These are phyloP conservation scores for Conus canariensis DNA, from an alignment of 2,888 invertebrate genomes.

Conservation along the genomic window DNA sequence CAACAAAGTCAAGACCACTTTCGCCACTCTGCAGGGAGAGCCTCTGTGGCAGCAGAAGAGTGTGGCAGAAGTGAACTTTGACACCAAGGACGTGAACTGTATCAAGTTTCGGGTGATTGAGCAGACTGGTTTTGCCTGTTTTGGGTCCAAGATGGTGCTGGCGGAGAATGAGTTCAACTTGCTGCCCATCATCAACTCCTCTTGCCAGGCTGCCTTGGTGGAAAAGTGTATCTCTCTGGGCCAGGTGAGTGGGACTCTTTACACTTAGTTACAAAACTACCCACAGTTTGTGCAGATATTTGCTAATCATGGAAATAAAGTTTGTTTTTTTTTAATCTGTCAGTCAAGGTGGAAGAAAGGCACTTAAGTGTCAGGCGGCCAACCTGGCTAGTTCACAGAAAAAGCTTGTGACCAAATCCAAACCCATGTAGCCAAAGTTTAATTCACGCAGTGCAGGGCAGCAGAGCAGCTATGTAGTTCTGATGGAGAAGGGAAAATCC, in stretches of 20 bases:
- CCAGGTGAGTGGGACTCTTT: constrained; percentile 10
- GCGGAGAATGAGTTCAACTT: constrained; percentile 47
- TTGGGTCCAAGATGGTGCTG: constrained; percentile 51
- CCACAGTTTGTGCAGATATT: background rate
- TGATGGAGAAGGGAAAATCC: too few relatives aligned
- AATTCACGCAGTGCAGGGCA: too few relatives aligned
- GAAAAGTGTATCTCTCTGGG: constrained; percentile 34
- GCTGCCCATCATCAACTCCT: constrained; percentile 40
- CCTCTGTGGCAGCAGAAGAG: constrained; percentile 72
- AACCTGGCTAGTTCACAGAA: too few relatives aligned
- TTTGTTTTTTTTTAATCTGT: too few relatives aligned
- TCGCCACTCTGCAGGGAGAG: constrained; percentile 60
- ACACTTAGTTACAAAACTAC: too few relatives aligned
- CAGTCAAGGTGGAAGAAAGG: too few relatives aligned
- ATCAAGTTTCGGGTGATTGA: constrained; percentile 71
- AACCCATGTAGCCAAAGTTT: too few relatives aligned
- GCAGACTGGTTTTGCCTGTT: constrained; percentile 77
- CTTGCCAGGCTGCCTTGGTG: background rate
- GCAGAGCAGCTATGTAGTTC: too few relatives aligned
- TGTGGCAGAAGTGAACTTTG: constrained; percentile 73
- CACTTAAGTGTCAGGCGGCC: too few relatives aligned
- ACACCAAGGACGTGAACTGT: constrained; percentile 76
- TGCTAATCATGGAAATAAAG: background rate
- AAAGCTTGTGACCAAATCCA: too few relatives aligned
- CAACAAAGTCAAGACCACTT: constrained; percentile 34